Percentiles rank a stretch among this genome's conserved stretches.
phyloP scores from a whole-genome alignment of 2,113 vertebrate species.

The Rhynchomys soricoides region DNA sequence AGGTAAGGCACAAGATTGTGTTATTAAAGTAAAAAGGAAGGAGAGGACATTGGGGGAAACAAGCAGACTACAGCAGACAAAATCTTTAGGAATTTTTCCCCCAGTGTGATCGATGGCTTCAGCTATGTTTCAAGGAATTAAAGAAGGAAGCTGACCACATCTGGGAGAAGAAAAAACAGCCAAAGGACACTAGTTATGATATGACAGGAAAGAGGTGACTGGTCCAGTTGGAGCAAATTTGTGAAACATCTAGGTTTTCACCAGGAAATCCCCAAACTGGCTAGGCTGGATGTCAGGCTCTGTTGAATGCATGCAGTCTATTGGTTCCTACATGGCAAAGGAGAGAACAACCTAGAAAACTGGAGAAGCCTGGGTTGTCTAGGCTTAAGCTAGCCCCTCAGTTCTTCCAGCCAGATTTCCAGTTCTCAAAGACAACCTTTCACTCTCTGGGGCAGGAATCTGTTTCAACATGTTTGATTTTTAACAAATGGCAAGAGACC shows the following conservation, averaged over 20 bases:
- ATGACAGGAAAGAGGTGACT: neutral
- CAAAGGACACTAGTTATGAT: neutral
- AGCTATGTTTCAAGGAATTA: neutral
- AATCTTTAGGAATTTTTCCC: neutral
- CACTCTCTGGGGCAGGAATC: neutral
- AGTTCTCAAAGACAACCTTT: neutral
- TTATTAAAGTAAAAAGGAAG: conserved; percentile 3
- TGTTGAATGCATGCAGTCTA: neutral
- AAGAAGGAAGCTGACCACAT: neutral
- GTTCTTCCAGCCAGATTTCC: neutral
- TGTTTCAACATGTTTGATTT: neutral
- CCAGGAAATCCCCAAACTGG: neutral
- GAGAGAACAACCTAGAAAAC: neutral
- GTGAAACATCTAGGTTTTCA: neutral
- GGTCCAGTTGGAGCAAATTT: neutral
- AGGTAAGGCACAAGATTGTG: neutral
- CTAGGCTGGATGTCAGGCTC: neutral
- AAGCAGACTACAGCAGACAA: neutral
- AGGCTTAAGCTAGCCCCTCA: neutral
- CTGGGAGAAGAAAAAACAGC: neutral
- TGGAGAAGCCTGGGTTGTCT: rapidly evolving
- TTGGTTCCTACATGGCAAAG: neutral
- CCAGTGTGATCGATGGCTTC: neutral
- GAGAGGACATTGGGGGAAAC: neutral
- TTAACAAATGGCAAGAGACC: conserved; percentile 47